These are phyloP conservation scores for Punctoribates punctum DNA, from an alignment of 2,888 invertebrate species.

Conservation along the genomic window DNA sequence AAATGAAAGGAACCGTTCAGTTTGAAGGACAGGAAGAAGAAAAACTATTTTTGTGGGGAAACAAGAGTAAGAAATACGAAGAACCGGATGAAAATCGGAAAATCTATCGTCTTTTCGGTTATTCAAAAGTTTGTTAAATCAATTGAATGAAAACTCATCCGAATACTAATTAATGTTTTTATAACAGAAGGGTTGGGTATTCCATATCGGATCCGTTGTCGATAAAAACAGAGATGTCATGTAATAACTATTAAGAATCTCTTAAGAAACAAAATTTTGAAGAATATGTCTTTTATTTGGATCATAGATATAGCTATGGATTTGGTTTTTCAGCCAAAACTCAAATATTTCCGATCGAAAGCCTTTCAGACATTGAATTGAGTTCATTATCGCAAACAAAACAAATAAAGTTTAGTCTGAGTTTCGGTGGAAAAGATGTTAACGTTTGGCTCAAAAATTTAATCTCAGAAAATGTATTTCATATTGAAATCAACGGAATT, in stretches of 20 bases:
- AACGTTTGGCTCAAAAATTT: too few species aligned
- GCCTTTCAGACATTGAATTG: not conserved
- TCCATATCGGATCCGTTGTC: conserved; percentile 9
- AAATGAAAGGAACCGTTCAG: conserved; percentile 18
- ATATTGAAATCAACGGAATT: not conserved
- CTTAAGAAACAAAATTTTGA: not conserved
- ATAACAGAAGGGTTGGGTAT: not conserved
- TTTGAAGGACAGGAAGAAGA: not conserved
- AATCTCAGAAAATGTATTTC: not conserved
- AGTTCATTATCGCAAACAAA: not conserved
- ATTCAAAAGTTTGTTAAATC: not conserved
- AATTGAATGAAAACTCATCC: not conserved
- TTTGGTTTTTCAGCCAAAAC: not conserved
- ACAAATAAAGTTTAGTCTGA: not conserved
- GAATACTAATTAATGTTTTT: not conserved
- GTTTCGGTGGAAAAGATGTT: not conserved
- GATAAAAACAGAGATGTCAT: not conserved
- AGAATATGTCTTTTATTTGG: not conserved
- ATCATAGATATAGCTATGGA: not conserved
- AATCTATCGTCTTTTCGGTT: not conserved
- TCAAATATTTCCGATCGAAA: not conserved
- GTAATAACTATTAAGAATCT: not conserved
- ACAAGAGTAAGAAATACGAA: conserved; percentile 22
- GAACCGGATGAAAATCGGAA: not conserved
- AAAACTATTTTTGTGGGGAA: conserved; percentile 30